phyloP scores from a whole-genome alignment of 1,140 invertebrate species.

The Drosophila willistoni region DNA sequence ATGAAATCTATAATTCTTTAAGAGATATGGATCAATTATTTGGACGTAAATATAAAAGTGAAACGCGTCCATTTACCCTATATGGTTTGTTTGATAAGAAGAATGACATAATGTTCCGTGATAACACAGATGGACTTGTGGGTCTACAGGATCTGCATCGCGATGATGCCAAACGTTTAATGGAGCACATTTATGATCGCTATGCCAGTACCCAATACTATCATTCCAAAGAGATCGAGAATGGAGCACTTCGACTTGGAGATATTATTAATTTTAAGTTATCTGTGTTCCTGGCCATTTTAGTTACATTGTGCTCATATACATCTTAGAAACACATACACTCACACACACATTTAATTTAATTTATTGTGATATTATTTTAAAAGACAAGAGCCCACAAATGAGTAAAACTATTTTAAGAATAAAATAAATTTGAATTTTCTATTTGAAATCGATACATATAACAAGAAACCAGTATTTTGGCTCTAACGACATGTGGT shows the following conservation, averaged over 20 bases:
- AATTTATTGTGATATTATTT: conserved; percentile 81
- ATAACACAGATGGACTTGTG: conserved; percentile 85
- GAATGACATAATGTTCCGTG: conserved; percentile 87
- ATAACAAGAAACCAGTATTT: neutral
- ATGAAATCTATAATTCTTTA: conserved; percentile 88
- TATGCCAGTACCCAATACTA: conserved; percentile 63
- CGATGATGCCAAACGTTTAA: conserved; percentile 66
- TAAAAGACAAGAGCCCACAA: conserved; percentile 39
- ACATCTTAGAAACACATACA: conserved; percentile 14
- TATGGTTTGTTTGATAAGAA: conserved; percentile 87
- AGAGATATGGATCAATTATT: conserved; percentile 88
- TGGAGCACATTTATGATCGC: conserved; percentile 74
- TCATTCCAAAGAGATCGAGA: conserved; percentile 20
- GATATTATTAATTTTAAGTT: neutral
- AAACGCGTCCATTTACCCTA: conserved; percentile 86
- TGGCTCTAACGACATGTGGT: too few relatives aligned
- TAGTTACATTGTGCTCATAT: conserved; percentile 4
- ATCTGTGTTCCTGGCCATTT: conserved; percentile 24
- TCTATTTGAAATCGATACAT: neutral
- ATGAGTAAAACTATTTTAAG: conserved; percentile 43
- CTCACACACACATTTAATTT: conserved; percentile 36
- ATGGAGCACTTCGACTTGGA: neutral
- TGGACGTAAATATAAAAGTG: conserved; percentile 85
- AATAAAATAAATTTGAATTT: conserved; percentile 11
- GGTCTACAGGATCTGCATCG: conserved; percentile 81